Base-by-base conservation (phyloP, 2,797 vertebrate species). In the Falco biarmicus region DNA sequence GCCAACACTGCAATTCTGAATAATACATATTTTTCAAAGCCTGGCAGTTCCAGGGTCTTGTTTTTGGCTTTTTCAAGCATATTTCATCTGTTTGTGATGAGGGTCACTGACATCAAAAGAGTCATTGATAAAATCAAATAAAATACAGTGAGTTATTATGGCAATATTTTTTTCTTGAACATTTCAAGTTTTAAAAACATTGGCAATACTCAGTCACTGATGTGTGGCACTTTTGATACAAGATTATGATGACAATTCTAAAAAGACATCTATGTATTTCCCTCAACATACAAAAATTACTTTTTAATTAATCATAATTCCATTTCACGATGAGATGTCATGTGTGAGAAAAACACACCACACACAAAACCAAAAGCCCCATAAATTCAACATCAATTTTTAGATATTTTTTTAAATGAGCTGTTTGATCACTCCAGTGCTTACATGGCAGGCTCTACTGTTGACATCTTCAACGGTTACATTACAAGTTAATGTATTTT, bases 121-220 rank as follows among this genome's bases (percentile, higher is more conserved):
- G 25, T 45, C 51, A 64, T 25, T 60, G 69, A 91, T 47, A 93
- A 96, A 95, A 70, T 66, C 14, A 84, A 90, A 93, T 50, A 70
- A 48, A 94, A 71, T 24, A 54, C 8, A 90, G 19, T 76, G 45
- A 92, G 82, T 64, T 78, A 65, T n/a, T 50, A 41, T 1, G 6
- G 7, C 2, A 54, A 32, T 32, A 6, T 4, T 47, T 81, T 81
- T 80, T 79, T 41, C 34, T 69, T 69, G 39, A 87, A 41, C 15
- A 75, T 77, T 32, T 69, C 13, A 56, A 34, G 9, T 64, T 34
- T 83, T 83, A 56, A 61, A 86, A 81, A 64, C 19, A 71, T 13
- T 29, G 13, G 21, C 6, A 83, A 48, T 68, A 51, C 2, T 34
- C 9, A 37, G 34, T 47, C 66, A 74, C 4, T 71, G 25, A 65